Conservation (phyloP, 1,140 invertebrate species). For the Sinonovacula constricta region DNA sequence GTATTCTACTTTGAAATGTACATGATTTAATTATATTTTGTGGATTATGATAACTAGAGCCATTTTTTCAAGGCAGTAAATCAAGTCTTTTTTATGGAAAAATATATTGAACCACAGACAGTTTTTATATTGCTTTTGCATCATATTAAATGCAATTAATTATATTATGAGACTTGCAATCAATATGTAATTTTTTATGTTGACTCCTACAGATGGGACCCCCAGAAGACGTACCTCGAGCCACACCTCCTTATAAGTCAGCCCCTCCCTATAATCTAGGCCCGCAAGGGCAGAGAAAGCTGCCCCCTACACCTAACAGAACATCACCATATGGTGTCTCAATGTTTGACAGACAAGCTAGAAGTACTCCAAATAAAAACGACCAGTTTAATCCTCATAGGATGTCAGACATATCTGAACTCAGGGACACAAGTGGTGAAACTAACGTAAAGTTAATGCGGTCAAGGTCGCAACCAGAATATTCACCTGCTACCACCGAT, state of each 20-base stretch:
- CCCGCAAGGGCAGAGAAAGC: slow-evolving; percentile 50
- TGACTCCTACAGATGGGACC: too few relatives aligned
- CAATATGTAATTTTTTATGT: too few relatives aligned
- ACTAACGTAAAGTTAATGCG: slow-evolving; percentile 17
- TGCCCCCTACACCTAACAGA: slow-evolving; percentile 58
- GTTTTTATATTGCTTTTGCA: too few relatives aligned
- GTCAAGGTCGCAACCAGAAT: slow-evolving; percentile 38
- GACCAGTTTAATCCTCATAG: slow-evolving; percentile 24
- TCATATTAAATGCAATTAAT: too few relatives aligned
- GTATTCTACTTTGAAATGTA: too few relatives aligned
- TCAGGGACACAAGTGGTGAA: slow-evolving; percentile 44
- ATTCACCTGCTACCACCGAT: too few relatives aligned
- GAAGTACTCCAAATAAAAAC: slow-evolving; percentile 54
- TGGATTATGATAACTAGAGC: too few relatives aligned
- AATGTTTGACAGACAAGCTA: slow-evolving; percentile 52
- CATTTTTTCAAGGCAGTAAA: too few relatives aligned
- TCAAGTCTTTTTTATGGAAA: too few relatives aligned
- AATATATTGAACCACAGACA: too few relatives aligned
- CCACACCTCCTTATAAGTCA: slow-evolving; percentile 67
- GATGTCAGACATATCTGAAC: slow-evolving; percentile 50
- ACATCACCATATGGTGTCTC: slow-evolving; percentile 58
- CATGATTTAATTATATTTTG: too few relatives aligned
- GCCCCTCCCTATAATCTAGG: slow-evolving; percentile 35
- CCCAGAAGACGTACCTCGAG: slow-evolving; percentile 35
- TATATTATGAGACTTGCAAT: too few relatives aligned